A percentile compares a stretch with the other conserved stretches of the same genome.
These are phyloP conservation scores for Mythimna ferrago DNA, from an alignment of 2,888 invertebrate species.

Conservation along the genomic window DNA sequence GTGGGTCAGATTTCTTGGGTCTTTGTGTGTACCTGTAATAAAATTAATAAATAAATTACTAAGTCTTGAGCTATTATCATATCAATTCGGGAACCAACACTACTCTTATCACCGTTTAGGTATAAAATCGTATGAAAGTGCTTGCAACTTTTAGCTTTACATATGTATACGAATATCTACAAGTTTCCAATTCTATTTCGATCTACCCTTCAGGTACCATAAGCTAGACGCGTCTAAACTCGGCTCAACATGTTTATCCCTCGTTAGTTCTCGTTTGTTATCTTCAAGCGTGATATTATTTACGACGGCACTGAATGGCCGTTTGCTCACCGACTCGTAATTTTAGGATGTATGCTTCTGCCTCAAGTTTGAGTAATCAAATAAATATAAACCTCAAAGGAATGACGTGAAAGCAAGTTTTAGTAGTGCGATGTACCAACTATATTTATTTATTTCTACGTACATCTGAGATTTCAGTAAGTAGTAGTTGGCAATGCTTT, in stretches of 20 bases:
- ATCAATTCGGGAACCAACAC: too few species aligned
- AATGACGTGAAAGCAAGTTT: conserved; percentile 23
- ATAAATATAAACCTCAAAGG: conserved; percentile 56
- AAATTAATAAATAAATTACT: too few species aligned
- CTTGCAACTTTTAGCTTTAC: too few species aligned
- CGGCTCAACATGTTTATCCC: conserved; percentile 37
- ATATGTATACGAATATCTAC: too few species aligned
- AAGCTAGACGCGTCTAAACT: conserved; percentile 34
- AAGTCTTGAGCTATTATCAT: too few species aligned
- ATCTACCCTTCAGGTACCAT: conserved; percentile 4
- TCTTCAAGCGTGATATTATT: conserved; percentile 52
- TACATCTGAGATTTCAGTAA: background rate
- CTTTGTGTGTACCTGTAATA: too few species aligned
- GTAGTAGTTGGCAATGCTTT: background rate
- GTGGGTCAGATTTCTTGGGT: too few species aligned
- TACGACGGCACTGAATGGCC: conserved; percentile 42
- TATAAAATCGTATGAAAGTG: too few species aligned
- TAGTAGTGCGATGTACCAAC: background rate
- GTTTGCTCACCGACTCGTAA: conserved; percentile 28
- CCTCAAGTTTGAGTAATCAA: conserved; percentile 43
- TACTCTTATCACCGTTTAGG: too few species aligned
- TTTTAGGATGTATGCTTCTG: conserved; percentile 39
- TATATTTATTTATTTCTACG: conserved; percentile 15
- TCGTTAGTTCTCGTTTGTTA: conserved; percentile 52
- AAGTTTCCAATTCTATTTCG: conserved; percentile 1